phyloP scores from a whole-genome alignment of 2,888 invertebrate species.

The Anthophora plumipes region DNA sequence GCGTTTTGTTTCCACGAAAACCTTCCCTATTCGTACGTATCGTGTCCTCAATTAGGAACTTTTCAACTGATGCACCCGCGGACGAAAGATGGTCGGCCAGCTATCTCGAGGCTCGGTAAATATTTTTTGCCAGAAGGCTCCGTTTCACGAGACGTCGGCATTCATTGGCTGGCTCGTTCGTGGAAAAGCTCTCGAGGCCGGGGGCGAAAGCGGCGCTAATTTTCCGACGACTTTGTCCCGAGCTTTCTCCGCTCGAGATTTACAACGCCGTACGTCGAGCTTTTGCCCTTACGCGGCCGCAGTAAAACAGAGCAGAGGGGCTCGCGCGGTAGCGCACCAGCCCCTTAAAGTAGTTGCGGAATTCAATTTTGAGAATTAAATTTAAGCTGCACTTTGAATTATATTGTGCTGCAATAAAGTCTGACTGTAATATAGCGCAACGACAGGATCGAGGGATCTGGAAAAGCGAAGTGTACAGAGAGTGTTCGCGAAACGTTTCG shows the following conservation, averaged over 20 bases:
- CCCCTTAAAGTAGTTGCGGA: slow-evolving; percentile 34
- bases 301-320: slow-evolving; percentile 28
- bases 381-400: slow-evolving; percentile 51
- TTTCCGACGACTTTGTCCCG: slow-evolving; percentile 50
- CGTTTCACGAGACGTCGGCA: neutral
- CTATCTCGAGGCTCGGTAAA: neutral
- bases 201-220: slow-evolving; percentile 40
- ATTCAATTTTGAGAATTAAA: slow-evolving; percentile 62
- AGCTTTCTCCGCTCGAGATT: slow-evolving; percentile 22
- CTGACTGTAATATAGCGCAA: slow-evolving; percentile 25
- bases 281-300: slow-evolving; percentile 3
- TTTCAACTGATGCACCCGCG: neutral
- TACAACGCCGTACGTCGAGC: slow-evolving; percentile 45
- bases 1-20: too few relatives aligned
- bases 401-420: slow-evolving; percentile 45
- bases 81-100: neutral
- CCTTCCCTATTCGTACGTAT: too few relatives aligned
- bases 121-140: slow-evolving; percentile 6
- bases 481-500: neutral
- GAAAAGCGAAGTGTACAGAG: neutral
- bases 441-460: neutral
- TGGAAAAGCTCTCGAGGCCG: neutral
- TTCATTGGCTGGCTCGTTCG: neutral
- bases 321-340: neutral
- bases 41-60: neutral